Base-by-base conservation (phyloP, 2,797 vertebrate species). In the Staurois parvus region DNA sequence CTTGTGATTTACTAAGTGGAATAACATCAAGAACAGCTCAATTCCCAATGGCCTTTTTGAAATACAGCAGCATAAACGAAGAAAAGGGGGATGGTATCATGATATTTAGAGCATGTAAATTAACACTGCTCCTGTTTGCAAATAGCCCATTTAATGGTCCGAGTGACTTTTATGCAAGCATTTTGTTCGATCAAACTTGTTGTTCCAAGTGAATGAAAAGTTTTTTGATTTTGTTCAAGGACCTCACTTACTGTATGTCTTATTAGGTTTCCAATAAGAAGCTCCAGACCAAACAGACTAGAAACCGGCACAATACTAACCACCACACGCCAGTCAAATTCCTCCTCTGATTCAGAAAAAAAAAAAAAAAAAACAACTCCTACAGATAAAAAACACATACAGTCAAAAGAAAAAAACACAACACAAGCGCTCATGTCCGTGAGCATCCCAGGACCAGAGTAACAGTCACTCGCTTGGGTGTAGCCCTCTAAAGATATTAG, bases 51-150 rank as follows among this genome's bases (percentile, higher is more conserved):
- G 70, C 69, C 45, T 48, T 45, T 85, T 69, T 75, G 32, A 81
- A 75, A 80, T 75, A 75, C 69, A 75, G 40, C 59, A 75, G 24
- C 62, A 85, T 68, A 59, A 69, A n/a, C 56, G 52, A 75, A 68
- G 28, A 40, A 45, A 67, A 52, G 77, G 84, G 84, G 77, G 84
- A 68, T 79, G 84, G 84, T 34, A 37, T 28, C 24, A 68, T 40
- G 56, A 66, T 85, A 85, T 79, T 73, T 79, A 48, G 76, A 85
- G 84, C 69, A 85, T 79, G 69, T 59, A 85, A 79, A 79, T 80
- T 68, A 75, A 24, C 34, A 37, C 62, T 28, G 30, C 28, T 62
- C 28, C 42, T 77, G 56, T 75, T 73, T 85, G 70, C 59, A 85
- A 80, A 80, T 76, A 85, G 59, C 84, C 80, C 10, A 68, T 75